Base-by-base conservation (phyloP, 2,888 invertebrate species). In the Cosmia trapezina region DNA sequence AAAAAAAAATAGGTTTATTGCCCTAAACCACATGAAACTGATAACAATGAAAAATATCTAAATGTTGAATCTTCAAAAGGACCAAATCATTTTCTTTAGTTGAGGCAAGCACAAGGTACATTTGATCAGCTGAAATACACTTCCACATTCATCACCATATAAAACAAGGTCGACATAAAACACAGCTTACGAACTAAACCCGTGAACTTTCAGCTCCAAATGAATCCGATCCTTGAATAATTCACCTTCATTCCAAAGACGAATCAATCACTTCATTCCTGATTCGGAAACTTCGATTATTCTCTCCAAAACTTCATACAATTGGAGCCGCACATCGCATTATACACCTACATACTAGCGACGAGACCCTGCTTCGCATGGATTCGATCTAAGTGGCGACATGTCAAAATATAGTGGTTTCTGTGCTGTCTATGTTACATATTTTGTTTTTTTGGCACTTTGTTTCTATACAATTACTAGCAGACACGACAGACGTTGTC, bases 241-340 rank as follows among this genome's bases (percentile, higher is more conserved):
- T 86, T 86, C 76, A 82, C 80, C 68, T 82, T 71, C 53, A 71
- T 78, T 71, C 53, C 65, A 61, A 78, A 81, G 74, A 70, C 61
- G 76, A 74, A 86, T 85, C 84, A 86, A 83, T 86, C 85, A 78
- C 79, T 71, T 61, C 80, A 81, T 77, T 86, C 66, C 37, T 81
- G 73, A 74, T 83, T 74, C 69, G 5, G 66, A 74, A 85, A 86
- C 80, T 78, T 83, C 33, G 80, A 81, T 75, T 66, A 83, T 70
- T 69, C 54, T 41, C 37, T 43, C 78, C 51, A 28, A 70, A 86
- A 83, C 76, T 84, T 80, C 22, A 72, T 64, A 80, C 72, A 84
- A 77, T 72, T 45, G 57, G 51, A 76, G 66, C 56, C 65, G 28
- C 33, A 61, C 22, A 74, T 78, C 68, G 60, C 59, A 70, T 76